Percentiles rank a stretch among this genome's conserved stretches.
phyloP scores from a whole-genome alignment of 2,113 vertebrate genomes.

The Chascanopsetta lugubris region DNA sequence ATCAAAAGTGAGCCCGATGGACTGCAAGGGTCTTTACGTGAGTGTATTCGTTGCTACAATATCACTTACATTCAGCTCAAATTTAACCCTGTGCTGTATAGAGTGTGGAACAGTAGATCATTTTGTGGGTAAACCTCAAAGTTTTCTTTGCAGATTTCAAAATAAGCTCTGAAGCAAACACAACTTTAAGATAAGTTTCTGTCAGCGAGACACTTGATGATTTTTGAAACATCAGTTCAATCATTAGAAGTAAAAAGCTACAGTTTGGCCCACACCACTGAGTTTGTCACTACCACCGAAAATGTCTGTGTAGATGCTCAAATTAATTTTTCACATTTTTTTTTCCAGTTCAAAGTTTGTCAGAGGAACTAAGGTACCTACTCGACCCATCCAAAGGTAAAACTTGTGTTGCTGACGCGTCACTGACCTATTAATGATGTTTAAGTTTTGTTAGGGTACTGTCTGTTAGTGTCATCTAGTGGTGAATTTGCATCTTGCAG shows the following conservation, averaged over 20 bases:
- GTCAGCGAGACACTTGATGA: no score
- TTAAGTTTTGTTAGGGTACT: conserved; percentile 1
- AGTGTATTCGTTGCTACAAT: conserved; percentile 66
- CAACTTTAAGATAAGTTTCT: no score
- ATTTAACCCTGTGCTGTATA: neutral
- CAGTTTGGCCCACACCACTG: no score
- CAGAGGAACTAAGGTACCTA: conserved; percentile 89
- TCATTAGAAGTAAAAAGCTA: no score
- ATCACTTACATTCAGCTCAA: neutral
- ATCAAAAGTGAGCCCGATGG: conserved; percentile 85
- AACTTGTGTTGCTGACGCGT: neutral
- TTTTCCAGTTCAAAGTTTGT: conserved; percentile 84
- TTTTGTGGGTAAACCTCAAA: no score
- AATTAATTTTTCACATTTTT: conserved; percentile 38
- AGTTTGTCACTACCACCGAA: no score
- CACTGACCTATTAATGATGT: neutral
- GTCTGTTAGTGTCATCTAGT: no score
- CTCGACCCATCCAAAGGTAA: conserved; percentile 90
- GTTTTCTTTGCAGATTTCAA: no score
- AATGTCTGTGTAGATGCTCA: neutral
- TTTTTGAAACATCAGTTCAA: no score
- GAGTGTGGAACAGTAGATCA: no score
- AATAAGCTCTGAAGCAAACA: no score
- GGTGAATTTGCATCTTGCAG: no score
- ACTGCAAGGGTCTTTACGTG: conserved; percentile 83